A percentile compares a stretch with the other conserved stretches of the same genome.
phyloP scores from a whole-genome alignment of 92 coral and sea anemone genomes.

The Zoanthus gigantus region DNA sequence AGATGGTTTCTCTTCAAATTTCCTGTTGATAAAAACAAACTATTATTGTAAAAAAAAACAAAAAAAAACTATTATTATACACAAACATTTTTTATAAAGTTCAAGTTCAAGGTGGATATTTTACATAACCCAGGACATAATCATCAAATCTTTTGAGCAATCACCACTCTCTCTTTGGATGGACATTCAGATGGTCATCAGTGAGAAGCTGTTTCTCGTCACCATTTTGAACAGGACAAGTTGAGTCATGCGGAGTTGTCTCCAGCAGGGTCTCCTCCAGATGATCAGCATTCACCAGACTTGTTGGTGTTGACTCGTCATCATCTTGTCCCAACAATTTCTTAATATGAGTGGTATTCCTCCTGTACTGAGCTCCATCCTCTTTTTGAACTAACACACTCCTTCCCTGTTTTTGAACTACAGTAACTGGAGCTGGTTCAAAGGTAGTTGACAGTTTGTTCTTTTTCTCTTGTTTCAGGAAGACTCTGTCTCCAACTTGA shows the following conservation, averaged over 20 bases:
- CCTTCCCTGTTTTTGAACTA: no score
- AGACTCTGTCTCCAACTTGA: not conserved
- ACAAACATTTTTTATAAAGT: not conserved
- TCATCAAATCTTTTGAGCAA: no score
- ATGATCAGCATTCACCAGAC: not conserved
- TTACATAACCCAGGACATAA: not conserved
- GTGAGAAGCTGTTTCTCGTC: not conserved
- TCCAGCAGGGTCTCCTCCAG: not conserved
- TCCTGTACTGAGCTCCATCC: not conserved
- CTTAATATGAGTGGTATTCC: not conserved
- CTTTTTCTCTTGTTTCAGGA: conserved; percentile 24
- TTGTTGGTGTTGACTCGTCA: not conserved
- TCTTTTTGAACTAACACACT: not conserved
- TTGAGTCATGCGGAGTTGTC: conserved; percentile 10
- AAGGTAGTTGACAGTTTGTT: conserved; percentile 20
- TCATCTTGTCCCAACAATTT: not conserved
- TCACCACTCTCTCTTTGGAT: conserved; percentile 21
- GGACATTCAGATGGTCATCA: not conserved
- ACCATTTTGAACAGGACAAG: not conserved
- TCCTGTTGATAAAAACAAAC: no score
- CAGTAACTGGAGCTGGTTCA: no score
- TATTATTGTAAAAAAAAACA: no score
- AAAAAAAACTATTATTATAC: no score
- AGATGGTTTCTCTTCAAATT: no score
- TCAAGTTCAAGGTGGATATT: conserved; percentile 25